phyloP scores from a whole-genome alignment of 1,140 invertebrate species.

The Eurytemora carolleeae region DNA sequence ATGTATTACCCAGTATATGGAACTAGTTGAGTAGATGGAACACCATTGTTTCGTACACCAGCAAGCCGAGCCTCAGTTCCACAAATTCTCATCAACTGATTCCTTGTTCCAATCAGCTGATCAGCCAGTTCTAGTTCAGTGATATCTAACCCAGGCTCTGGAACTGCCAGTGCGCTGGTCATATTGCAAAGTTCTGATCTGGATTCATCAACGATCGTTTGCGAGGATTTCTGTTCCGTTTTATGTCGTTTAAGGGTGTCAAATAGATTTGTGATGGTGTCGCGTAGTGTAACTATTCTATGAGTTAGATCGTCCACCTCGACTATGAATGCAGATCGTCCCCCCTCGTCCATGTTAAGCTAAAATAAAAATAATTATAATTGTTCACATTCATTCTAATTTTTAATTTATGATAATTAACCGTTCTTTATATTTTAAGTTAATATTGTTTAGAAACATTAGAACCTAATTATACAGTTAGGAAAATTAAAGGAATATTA shows the following conservation, averaged over 20 bases:
- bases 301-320: background rate
- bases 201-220: background rate
- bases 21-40: background rate
- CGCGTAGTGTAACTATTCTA: background rate
- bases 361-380: background rate
- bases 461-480: no score
- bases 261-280: background rate
- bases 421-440: no score
- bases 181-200: background rate
- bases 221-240: background rate
- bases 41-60: background rate
- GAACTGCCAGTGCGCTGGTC: background rate
- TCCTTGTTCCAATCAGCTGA: background rate
- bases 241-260: background rate
- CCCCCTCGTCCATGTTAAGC: background rate
- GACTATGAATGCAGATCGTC: background rate
- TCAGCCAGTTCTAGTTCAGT: background rate
- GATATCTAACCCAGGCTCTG: no score
- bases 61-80: background rate
- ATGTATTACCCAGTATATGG: no score
- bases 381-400: no score
- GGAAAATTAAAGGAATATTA: no score
- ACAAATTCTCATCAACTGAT: background rate
- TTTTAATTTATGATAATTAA: no score
- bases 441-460: no score